These are phyloP conservation scores for Phaethornis superciliosus DNA, from an alignment of 2,113 vertebrate genomes.

Conservation along the genomic window DNA sequence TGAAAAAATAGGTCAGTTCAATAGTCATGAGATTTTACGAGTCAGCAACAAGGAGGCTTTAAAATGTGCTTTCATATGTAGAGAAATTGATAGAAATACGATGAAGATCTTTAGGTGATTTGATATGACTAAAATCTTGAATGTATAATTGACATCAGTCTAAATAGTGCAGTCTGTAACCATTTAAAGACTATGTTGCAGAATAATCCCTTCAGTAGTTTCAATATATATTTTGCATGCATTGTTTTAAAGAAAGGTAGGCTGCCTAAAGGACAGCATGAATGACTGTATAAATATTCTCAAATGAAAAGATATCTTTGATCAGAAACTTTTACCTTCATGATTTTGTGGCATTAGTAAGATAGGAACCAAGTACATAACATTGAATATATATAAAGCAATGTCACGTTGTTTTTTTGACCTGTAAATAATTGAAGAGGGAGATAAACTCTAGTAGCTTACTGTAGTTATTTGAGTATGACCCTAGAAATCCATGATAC, in stretches of 20 bases:
- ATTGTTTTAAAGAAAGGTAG: constrained; percentile 55
- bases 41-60: constrained; percentile 12
- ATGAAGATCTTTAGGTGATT: constrained; percentile 11
- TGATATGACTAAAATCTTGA: constrained; percentile 2
- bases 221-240: not conserved
- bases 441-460: constrained; percentile 74
- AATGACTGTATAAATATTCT: constrained; percentile 47
- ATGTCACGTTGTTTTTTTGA: constrained; percentile 62
- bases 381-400: constrained; percentile 70
- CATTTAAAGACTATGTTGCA: constrained; percentile 16
- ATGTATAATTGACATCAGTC: not conserved
- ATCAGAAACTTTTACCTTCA: constrained; percentile 61
- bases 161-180: not conserved
- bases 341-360: constrained; percentile 67
- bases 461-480: constrained; percentile 73
- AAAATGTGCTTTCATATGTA: not conserved
- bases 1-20: constrained; percentile 38
- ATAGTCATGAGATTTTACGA: constrained; percentile 36
- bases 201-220: constrained; percentile 19
- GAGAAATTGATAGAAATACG: constrained; percentile 19
- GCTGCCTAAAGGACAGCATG: constrained; percentile 22
- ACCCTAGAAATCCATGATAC: constrained; percentile 55
- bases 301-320: constrained; percentile 51
- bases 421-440: constrained; percentile 81
- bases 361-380: constrained; percentile 61